Conservation (phyloP, 2,888 invertebrate genomes). For the Ephialtes manifestator region DNA sequence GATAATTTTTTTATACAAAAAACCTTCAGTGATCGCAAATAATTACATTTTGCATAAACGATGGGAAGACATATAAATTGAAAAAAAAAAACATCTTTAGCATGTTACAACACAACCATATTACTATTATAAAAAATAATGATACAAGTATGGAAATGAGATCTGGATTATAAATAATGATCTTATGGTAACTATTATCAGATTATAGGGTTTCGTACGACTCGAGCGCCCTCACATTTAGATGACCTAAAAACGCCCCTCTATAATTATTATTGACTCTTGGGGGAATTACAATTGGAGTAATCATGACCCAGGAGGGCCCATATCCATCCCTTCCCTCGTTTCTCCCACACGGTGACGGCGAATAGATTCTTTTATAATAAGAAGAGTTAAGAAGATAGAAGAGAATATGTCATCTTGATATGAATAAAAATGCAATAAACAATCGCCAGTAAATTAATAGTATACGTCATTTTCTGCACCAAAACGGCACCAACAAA, state of each 20-base stretch:
- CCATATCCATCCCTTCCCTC: no score
- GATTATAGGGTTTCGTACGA: not conserved
- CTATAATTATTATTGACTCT: no score
- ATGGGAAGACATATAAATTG: not conserved
- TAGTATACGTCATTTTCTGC: not conserved
- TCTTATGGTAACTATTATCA: not conserved
- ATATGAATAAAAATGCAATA: no score
- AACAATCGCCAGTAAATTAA: not conserved
- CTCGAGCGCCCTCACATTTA: no score
- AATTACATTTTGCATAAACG: not conserved
- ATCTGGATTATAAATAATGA: not conserved
- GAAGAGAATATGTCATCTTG: not conserved
- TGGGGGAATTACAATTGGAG: no score
- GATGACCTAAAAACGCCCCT: no score
- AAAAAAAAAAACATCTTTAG: not conserved
- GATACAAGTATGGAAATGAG: not conserved
- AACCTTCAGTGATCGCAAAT: not conserved
- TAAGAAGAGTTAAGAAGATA: no score
- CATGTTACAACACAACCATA: not conserved
- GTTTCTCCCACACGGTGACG: no score
- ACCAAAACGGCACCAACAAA: not conserved
- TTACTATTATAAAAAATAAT: not conserved
- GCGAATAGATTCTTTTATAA: no score
- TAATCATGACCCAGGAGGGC: no score
- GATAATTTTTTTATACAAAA: not conserved